Percentiles rank a stretch among this genome's conserved stretches.
phyloP scores from a whole-genome alignment of 2,888 invertebrate genomes.

The Venusia cambrica region DNA sequence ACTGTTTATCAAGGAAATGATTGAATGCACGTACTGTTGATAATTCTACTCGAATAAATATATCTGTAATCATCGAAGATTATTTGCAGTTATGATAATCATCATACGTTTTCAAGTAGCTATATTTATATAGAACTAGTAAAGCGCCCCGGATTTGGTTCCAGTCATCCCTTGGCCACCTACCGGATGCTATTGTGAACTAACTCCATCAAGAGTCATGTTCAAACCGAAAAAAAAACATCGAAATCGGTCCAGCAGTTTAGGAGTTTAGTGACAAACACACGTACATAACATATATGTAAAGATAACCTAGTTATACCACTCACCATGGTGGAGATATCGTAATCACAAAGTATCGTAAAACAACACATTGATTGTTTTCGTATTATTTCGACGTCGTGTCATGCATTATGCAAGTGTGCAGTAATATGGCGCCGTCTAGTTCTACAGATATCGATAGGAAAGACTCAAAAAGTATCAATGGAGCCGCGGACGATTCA shows the following conservation, averaged over 20 bases:
- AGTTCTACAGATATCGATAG: constrained; percentile 35
- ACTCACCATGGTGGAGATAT: constrained; percentile 53
- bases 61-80: constrained; percentile 59
- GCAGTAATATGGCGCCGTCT: constrained; percentile 64
- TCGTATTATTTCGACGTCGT: constrained; percentile 40
- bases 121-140: constrained; percentile 66
- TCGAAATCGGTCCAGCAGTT: no score
- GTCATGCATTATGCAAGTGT: constrained; percentile 68
- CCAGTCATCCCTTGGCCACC: no score
- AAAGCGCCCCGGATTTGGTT: no score
- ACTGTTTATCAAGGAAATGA: constrained; percentile 46
- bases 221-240: no score
- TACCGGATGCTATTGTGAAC: no score
- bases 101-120: constrained; percentile 68
- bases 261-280: no score
- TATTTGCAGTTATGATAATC: constrained; percentile 67
- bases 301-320: constrained; percentile 75
- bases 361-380: constrained; percentile 57
- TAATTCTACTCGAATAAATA: constrained; percentile 58
- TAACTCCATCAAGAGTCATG: no score
- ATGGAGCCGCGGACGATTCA: constrained; percentile 65
- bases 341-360: constrained; percentile 44
- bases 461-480: constrained; percentile 66
- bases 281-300: no score
- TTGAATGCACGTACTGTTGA: constrained; percentile 54